phyloP scores from a whole-genome alignment of 1,140 invertebrate species.

The Vanessa atalanta region DNA sequence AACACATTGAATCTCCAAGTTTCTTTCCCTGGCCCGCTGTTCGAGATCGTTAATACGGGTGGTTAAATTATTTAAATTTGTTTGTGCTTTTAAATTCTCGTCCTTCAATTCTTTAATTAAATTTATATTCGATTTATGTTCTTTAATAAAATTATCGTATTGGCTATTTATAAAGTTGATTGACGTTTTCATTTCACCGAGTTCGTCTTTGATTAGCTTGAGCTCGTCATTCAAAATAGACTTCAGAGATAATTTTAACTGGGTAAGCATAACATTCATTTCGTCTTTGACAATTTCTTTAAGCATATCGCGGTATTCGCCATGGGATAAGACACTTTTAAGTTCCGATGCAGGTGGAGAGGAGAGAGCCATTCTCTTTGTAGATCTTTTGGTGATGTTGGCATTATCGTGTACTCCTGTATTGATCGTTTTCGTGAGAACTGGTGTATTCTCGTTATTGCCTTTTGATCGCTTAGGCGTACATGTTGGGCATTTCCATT shows the following conservation, averaged over 20 bases:
- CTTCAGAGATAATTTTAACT: constrained; percentile 7
- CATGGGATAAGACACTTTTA: constrained; percentile 4
- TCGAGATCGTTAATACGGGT: no score
- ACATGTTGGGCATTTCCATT: constrained; percentile 4
- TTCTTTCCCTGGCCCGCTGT: no score
- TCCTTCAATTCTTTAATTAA: constrained; percentile 7
- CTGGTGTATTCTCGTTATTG: constrained; percentile 3
- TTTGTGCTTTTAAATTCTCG: constrained; percentile 2
- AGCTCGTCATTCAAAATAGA: constrained; percentile 8
- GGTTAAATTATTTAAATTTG: not conserved
- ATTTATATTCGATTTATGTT: constrained; percentile 5
- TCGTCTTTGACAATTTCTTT: constrained; percentile 7
- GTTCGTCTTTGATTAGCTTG: constrained; percentile 3
- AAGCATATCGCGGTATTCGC: constrained; percentile 1
- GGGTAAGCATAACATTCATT: constrained; percentile 4
- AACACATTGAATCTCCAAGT: no score
- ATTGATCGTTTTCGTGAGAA: constrained; percentile 1
- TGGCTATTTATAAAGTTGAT: constrained; percentile 8
- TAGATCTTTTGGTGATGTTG: constrained; percentile 4
- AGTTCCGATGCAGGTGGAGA: not conserved
- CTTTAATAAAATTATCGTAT: constrained; percentile 8
- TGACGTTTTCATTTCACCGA: constrained; percentile 6
- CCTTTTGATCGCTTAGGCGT: constrained; percentile 3
- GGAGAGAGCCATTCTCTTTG: constrained; percentile 10
- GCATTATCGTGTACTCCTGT: not conserved